Conservation (phyloP, 2,888 invertebrate species). For the Ornithoptera priamus region DNA sequence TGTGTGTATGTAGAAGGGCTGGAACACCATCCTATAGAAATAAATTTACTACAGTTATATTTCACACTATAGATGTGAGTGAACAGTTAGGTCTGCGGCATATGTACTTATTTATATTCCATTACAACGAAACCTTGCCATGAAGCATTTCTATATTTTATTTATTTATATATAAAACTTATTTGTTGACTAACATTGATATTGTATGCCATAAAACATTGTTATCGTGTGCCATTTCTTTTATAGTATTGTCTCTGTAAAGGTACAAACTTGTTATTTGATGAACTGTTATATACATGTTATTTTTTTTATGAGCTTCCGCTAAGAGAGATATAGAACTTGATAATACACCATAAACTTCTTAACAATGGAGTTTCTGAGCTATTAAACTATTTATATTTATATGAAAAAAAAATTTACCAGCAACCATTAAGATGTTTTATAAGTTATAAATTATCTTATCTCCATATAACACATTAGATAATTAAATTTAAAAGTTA, state of each 20-base stretch:
- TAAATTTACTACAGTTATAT: background rate
- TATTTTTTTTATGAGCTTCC: no score
- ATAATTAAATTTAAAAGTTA: no score
- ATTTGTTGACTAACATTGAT: background rate
- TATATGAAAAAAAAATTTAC: no score
- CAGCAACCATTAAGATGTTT: no score
- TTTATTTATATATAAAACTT: conserved; percentile 6
- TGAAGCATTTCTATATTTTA: conserved; percentile 16
- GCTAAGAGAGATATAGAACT: no score
- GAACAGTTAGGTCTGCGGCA: conserved; percentile 5
- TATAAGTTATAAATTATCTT: no score
- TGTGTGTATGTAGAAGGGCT: no score
- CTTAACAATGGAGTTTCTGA: no score
- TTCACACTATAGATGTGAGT: background rate
- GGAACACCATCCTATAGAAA: background rate
- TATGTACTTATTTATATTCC: conserved; percentile 16
- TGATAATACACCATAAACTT: no score
- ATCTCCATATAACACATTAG: no score
- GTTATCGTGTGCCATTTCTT: conserved; percentile 24
- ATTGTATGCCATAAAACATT: conserved; percentile 20
- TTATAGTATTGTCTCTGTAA: conserved; percentile 10
- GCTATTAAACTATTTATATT: no score
- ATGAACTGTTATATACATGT: no score
- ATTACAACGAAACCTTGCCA: conserved; percentile 20
- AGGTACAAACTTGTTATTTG: conserved; percentile 22